Percentiles rank a stretch among this genome's conserved stretches.
Conservation (phyloP, 1,140 invertebrate species). For the Drosophila tani region DNA sequence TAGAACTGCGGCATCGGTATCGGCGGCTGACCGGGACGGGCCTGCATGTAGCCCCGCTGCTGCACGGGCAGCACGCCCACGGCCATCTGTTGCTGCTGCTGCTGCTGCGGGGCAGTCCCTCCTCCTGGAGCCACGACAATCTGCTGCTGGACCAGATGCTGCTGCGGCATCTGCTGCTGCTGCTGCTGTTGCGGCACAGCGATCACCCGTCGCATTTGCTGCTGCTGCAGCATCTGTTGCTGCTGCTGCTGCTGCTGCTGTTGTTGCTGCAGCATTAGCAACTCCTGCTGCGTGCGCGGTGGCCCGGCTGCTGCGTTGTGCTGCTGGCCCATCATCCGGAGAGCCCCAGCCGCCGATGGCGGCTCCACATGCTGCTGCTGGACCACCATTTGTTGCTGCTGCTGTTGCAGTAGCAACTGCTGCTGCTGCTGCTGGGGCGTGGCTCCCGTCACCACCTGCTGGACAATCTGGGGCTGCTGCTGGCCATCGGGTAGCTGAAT, state of each 20-base stretch:
- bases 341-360: slow-evolving; percentile 89
- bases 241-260: slow-evolving; percentile 73
- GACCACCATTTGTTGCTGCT: slow-evolving; percentile 72
- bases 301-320: slow-evolving; percentile 88
- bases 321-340: slow-evolving; percentile 92
- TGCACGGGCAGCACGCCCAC: slow-evolving; percentile 63
- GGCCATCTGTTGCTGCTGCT: slow-evolving; percentile 58
- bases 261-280: slow-evolving; percentile 73
- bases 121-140: slow-evolving; percentile 62
- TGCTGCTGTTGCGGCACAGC: slow-evolving; percentile 75
- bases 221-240: slow-evolving; percentile 67
- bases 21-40: slow-evolving; percentile 67
- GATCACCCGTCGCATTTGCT: slow-evolving; percentile 85
- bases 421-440: slow-evolving; percentile 68
- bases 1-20: slow-evolving; percentile 90
- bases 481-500: slow-evolving; percentile 58
- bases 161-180: slow-evolving; percentile 82
- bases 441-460: slow-evolving; percentile 68
- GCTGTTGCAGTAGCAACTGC: slow-evolving; percentile 38
- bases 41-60: slow-evolving; percentile 69
- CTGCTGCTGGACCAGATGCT: slow-evolving; percentile 76
- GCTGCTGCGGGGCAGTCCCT: slow-evolving; percentile 12
- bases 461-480: slow-evolving; percentile 81
- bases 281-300: slow-evolving; percentile 71
- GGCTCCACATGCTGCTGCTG: slow-evolving; percentile 85